Base-by-base conservation (phyloP, 2,797 vertebrate genomes). In the Euthynnus affinis region DNA sequence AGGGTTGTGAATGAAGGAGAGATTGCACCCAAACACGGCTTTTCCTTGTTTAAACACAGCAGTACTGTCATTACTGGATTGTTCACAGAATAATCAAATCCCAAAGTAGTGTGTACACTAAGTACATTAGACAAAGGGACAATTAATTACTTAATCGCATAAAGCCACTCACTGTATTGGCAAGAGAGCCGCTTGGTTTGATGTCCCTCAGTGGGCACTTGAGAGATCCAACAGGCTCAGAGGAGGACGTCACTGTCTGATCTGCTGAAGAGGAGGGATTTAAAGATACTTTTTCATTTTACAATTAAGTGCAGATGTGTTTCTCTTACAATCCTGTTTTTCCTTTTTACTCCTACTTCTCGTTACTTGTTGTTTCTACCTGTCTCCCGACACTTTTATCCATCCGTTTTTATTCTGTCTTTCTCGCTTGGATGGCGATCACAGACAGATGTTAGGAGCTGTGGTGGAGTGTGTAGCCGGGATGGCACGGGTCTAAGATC, bases 401-500 rank as follows among this genome's bases (percentile, higher is more conserved):
- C 10, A 4, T 10, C 9, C 18, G n/a, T 49, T 57, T 37, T 29
- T 29, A 29, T 29, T 56, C 9, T 73, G 29, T 53, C 25, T 59
- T 6, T 57, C 55, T 18, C 46, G 22, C 12, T 55, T 52, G 67
- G 52, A 52, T 66, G 2, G 1, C 66, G 82, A 77, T 67, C 70
- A 48, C 17, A 70, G 74, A 76, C 61, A 81, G 73, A 78, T 86
- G 76, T 77, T 75, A 84, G 67, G 63, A 71, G 34, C 61, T 76
- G 78, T 55, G 42, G 46, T n/a, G n/a, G n/a, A n/a, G n/a, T 7
- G 59, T 37, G 64, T 13, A 7, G 48, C 44, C 12, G 18, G 77
- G 12, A 13, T 14, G 69, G 64, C 68, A 63, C 22, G n/a, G 27
- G 68, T 88, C 78, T 84, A 84, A 89, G 88, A 93, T 94, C 91